Evolutionary conservation across 2,113 vertebrate genomes (phyloP).

Genomic region (Boulengeromyrus knoepffleri): DNA sequence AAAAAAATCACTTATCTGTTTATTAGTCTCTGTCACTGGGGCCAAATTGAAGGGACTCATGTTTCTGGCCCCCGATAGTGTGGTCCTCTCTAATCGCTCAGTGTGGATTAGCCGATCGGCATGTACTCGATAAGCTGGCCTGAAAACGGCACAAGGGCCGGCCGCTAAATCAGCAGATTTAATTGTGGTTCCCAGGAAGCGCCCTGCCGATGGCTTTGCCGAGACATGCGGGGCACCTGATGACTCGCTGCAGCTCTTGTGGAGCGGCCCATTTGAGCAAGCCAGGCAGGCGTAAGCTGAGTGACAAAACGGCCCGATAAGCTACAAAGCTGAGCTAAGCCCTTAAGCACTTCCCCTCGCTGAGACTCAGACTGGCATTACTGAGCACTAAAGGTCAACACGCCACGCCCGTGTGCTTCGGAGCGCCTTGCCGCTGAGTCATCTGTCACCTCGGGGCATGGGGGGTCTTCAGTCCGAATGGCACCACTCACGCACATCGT

Average conservation of each 20-base stretch:
- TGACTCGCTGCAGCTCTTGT: background rate
- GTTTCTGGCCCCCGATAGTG: background rate
- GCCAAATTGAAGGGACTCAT: background rate
- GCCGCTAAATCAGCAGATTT: background rate
- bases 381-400: slow-evolving; percentile 17
- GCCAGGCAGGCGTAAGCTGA: slow-evolving; percentile 5
- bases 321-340: slow-evolving; percentile 22
- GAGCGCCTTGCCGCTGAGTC: background rate
- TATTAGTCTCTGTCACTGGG: background rate
- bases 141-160: background rate
- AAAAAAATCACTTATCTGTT: background rate
- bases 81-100: background rate
- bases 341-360: slow-evolving; percentile 16
- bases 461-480: background rate
- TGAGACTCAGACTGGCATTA: slow-evolving; percentile 12
- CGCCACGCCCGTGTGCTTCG: background rate
- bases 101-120: background rate
- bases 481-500: background rate
- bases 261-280: background rate
- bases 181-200: slow-evolving; percentile 2
- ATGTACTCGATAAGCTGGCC: background rate
- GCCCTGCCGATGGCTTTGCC: background rate
- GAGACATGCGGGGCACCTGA: background rate
- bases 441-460: background rate
- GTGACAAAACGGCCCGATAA: slow-evolving; percentile 22